Evolutionary conservation across 2,888 invertebrate genomes (phyloP), one percentile per base, ranked within the genome.

Genomic region (Tethea ocularis): DNA sequence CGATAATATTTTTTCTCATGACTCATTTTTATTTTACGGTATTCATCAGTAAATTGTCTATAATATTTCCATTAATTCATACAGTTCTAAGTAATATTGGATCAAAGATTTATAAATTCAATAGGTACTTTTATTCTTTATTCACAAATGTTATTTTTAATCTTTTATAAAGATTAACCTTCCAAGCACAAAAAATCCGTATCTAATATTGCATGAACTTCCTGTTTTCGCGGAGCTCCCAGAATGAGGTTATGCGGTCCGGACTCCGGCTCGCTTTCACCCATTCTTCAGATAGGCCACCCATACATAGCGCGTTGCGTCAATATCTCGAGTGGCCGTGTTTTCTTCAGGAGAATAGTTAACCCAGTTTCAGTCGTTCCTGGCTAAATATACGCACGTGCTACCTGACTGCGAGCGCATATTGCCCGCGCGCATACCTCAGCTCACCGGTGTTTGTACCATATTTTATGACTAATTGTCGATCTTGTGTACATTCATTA

Each of bases 261-360:
- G 69, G 75, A 80, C 82, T 59, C 67, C 71, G 69, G 75, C 74
- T 80, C 81, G 80, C 83, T 89, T 89, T 88, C 87, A 78, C 83
- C 77, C 64, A 72, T 71, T 72, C 70, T 69, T 67, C 58, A 59
- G 61, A 74, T 76, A 78, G 75, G 77, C 78, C 72, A 72, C 64
- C 77, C 78, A 78, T 78, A 75, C 75, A 75, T 68, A 78, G 76
- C 68, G 69, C 69, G 77, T 87, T 84, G 85, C 84, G 85, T 86
- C 89, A 89, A 84, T 84, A 79, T 81, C 78, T 84, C 84, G 79
- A 84, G 83, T 81, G 78, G 79, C 71, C 80, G 83, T 84, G 82
- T 89, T 88, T 86, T 86, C 75, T 85, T 83, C 80, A 80, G 83
- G 84, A 82, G 82, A 89, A 91, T 90, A 91, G 91, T 89, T 92